Conservation (phyloP, 2,888 invertebrate species). For the Stictocephala bisonia region DNA sequence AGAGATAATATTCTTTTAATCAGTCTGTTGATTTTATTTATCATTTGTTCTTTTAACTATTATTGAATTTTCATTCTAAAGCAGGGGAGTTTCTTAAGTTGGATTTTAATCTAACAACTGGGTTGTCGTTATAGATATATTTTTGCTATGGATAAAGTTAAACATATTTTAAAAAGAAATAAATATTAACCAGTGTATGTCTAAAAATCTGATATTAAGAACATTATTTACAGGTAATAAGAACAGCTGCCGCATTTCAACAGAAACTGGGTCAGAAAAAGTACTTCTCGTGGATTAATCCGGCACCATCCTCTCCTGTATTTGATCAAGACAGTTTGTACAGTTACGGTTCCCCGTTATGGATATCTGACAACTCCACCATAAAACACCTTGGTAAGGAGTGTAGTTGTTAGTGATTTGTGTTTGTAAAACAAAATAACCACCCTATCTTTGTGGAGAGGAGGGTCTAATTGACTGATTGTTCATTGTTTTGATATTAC, state of each 20-base stretch:
- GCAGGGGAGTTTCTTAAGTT: no score
- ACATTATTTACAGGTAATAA: background rate
- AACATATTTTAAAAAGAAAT: background rate
- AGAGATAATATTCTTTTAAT: no score
- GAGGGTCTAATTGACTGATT: no score
- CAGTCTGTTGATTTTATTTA: no score
- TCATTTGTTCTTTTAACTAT: no score
- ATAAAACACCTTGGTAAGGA: constrained; percentile 5
- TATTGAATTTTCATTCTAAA: no score
- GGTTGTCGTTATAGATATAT: background rate
- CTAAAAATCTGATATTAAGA: background rate
- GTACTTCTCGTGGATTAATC: constrained; percentile 45
- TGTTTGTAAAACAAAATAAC: no score
- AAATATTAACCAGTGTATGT: background rate
- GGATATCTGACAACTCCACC: constrained; percentile 49
- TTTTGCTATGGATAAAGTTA: background rate
- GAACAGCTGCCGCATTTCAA: background rate
- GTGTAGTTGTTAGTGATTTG: no score
- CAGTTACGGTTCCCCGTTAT: constrained; percentile 50
- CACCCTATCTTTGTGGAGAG: no score
- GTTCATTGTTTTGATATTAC: no score
- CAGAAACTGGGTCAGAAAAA: constrained; percentile 7
- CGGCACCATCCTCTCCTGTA: background rate
- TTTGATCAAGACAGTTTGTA: constrained; percentile 44
- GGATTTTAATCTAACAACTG: no score